Conservation (phyloP, 2,797 vertebrate species). For the Podarcis lilfordi region DNA sequence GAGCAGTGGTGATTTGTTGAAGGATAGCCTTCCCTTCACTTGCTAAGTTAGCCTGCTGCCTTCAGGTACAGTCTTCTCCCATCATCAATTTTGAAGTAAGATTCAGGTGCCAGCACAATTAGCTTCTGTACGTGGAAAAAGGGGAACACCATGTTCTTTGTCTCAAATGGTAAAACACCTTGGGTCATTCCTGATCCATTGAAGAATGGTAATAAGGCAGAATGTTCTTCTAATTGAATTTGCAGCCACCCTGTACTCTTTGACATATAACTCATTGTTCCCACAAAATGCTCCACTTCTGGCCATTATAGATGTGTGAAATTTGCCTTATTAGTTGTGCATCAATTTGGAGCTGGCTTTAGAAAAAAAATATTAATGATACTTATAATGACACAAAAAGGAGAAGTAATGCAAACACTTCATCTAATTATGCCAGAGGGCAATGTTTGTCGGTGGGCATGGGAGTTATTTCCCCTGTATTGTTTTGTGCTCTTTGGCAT, state of each 20-base stretch:
- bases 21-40: too few relatives aligned
- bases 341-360: not conserved
- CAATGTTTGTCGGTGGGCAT: not conserved
- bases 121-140: too few relatives aligned
- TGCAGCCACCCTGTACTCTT: not conserved
- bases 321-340: not conserved
- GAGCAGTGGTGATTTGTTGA: too few relatives aligned
- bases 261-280: not conserved
- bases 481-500: not conserved
- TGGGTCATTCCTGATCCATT: too few relatives aligned
- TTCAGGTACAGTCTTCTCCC: too few relatives aligned
- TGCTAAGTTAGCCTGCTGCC: too few relatives aligned
- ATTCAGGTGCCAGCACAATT: too few relatives aligned
- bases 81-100: too few relatives aligned
- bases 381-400: not conserved
- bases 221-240: conserved; percentile 4
- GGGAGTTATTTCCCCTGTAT: not conserved
- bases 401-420: not conserved
- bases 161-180: too few relatives aligned
- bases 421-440: not conserved
- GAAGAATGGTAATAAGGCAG: not conserved
- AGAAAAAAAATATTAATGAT: not conserved
- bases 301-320: not conserved
- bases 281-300: not conserved
- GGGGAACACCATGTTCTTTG: too few relatives aligned